Conservation (phyloP, 2,797 vertebrate genomes). For the Rhodeus uyekii region DNA sequence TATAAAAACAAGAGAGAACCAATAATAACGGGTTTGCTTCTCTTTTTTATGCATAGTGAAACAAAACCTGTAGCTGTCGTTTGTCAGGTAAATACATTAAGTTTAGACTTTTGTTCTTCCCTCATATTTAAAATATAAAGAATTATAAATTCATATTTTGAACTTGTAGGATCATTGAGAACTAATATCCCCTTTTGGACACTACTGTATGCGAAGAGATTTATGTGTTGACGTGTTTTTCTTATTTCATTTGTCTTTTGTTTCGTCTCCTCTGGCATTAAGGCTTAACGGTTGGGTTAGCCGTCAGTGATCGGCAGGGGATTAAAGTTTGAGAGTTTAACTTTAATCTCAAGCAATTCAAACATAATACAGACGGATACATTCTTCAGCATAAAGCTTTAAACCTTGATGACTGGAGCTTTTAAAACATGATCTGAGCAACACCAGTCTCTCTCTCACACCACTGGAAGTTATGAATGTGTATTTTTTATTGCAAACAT, state of each 20-base stretch:
- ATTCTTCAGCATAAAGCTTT: neutral
- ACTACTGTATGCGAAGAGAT: neutral
- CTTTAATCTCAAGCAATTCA: constrained; percentile 5
- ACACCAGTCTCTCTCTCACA: neutral
- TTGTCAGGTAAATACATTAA: no score
- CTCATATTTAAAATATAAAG: no score
- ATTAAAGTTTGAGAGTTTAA: constrained; percentile 1
- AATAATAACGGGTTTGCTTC: no score
- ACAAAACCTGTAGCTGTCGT: no score
- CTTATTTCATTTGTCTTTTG: neutral
- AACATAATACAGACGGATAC: neutral
- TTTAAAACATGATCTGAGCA: neutral
- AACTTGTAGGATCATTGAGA: neutral
- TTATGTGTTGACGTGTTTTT: neutral
- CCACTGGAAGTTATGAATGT: neutral
- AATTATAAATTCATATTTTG: neutral
- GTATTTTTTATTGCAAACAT: neutral
- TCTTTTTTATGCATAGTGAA: no score
- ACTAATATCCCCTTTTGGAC: neutral
- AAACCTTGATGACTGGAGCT: neutral
- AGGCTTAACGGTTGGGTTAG: neutral
- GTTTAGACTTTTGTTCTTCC: neutral
- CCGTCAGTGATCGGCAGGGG: neutral
- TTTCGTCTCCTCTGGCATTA: neutral
- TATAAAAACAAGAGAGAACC: neutral